These are phyloP conservation scores for Aplochiton taeniatus DNA, from an alignment of 2,797 vertebrate genomes.

Conservation along the genomic window DNA sequence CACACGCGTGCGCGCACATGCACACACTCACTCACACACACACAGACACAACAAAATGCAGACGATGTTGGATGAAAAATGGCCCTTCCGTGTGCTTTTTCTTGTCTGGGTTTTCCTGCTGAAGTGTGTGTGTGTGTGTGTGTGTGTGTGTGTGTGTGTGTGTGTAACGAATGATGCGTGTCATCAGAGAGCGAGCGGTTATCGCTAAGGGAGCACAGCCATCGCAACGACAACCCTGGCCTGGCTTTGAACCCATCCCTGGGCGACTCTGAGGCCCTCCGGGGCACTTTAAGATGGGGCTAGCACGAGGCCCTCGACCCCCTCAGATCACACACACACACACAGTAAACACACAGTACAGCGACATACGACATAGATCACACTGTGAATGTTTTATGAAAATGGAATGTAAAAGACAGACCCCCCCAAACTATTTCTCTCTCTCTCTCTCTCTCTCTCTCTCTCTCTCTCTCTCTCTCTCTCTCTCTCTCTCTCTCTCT, in stretches of 20 bases:
- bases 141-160: constrained; percentile 32
- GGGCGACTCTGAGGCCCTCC: constrained; percentile 51
- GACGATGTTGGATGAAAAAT: constrained; percentile 58
- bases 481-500: background rate
- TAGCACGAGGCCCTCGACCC: constrained; percentile 26
- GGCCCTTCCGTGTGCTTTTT: constrained; percentile 46
- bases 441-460: constrained; percentile 24
- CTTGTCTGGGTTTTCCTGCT: constrained; percentile 59
- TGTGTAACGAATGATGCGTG: constrained; percentile 66
- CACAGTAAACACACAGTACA: constrained; percentile 10
- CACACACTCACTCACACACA: background rate
- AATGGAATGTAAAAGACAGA: constrained; percentile 47
- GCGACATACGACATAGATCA: constrained; percentile 17
- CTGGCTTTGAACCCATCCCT: constrained; percentile 69
- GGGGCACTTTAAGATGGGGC: constrained; percentile 58
- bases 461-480: background rate
- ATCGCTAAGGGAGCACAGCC: constrained; percentile 57
- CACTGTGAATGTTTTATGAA: constrained; percentile 66
- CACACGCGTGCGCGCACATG: constrained; percentile 5
- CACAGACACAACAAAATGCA: constrained; percentile 10
- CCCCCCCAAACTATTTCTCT: constrained; percentile 34
- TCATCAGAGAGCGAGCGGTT: constrained; percentile 59
- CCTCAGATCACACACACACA: constrained; percentile 2
- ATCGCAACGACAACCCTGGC: constrained; percentile 64
- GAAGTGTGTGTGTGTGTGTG: constrained; percentile 59